A percentile compares a stretch with the other conserved stretches of the same genome.
phyloP scores from a whole-genome alignment of 2,797 vertebrate species.

The Gymnoscopelus braueri region DNA sequence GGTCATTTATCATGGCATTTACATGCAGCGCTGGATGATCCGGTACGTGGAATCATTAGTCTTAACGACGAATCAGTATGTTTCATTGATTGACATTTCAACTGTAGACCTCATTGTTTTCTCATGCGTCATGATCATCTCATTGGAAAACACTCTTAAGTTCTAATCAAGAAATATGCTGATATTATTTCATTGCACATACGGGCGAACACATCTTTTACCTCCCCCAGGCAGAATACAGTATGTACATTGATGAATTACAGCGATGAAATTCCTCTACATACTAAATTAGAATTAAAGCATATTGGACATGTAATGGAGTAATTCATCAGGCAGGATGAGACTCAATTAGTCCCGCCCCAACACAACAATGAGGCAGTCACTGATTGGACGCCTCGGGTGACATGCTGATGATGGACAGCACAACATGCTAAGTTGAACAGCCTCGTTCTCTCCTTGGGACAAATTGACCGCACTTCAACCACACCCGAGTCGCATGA shows the following conservation, averaged over 20 bases:
- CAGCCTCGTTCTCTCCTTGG: constrained; percentile 32
- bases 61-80: constrained; percentile 41
- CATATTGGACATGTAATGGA: no score
- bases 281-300: no score
- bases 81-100: constrained; percentile 58
- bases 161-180: constrained; percentile 40
- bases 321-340: constrained; percentile 47
- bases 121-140: constrained; percentile 52
- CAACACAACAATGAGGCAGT: constrained; percentile 49
- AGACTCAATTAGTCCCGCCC: constrained; percentile 11
- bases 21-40: constrained; percentile 51
- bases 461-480: constrained; percentile 45
- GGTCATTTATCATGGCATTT: background rate
- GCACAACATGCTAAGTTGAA: constrained; percentile 65
- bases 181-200: constrained; percentile 3
- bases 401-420: constrained; percentile 70
- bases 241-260: background rate
- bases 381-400: constrained; percentile 74
- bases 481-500: constrained; percentile 4
- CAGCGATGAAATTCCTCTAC: background rate
- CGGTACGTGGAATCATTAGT: constrained; percentile 29
- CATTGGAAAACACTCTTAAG: constrained; percentile 5
- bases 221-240: no score
- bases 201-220: background rate
- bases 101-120: constrained; percentile 13